Evolutionary conservation across 1,140 invertebrate genomes (phyloP), one percentile per base, ranked within the genome.

Genomic region (Eubasilissa regina): DNA sequence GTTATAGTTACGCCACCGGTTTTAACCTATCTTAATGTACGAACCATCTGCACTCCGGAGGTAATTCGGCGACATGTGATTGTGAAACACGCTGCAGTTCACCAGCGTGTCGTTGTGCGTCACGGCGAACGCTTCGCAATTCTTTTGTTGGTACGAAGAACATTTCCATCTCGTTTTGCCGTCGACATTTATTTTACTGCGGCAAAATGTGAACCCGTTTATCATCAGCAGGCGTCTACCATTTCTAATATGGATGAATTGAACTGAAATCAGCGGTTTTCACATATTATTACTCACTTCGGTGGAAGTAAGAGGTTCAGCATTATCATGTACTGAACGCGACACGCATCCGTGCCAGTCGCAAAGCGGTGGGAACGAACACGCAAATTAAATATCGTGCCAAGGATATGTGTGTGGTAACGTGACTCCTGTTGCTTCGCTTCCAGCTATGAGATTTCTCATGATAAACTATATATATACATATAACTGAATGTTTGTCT

Each of bases 181-280:
- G 35, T 55, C 43, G 15, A n/a, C n/a, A 8, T 48, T n/a, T 43
- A 21, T 55, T 12, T 17, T 35, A 6, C 44, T 17, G n/a, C 73
- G 44, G 13, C 35, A 58, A 10, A 43, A 75, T 15, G 53, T 75
- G 53, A 58, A 75, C 6, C 55, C 51, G 17, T 75, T 75, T 45
- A 75, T 45, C 53, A 60, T 58, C 55, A 75, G 43, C 7, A 44
- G 35, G 8, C 45, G 56, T 43, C 58, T 75, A n/a, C 53, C 73
- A n/a, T n/a, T 58, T 15, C 15, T 43, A n/a, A 25, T 58, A n/a
- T n/a, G 51, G 19, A 75, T 60, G 25, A 58, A 75, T 17, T 45
- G 11, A 60, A 19, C 75, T 76, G 44, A 64, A 64, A 76, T 3
- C 1, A 35, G 25, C 6, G 6, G 25, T 35, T 35, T 35, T 35